Base-by-base conservation (phyloP, 2,797 vertebrate species). In the Microhierax caerulescens region DNA sequence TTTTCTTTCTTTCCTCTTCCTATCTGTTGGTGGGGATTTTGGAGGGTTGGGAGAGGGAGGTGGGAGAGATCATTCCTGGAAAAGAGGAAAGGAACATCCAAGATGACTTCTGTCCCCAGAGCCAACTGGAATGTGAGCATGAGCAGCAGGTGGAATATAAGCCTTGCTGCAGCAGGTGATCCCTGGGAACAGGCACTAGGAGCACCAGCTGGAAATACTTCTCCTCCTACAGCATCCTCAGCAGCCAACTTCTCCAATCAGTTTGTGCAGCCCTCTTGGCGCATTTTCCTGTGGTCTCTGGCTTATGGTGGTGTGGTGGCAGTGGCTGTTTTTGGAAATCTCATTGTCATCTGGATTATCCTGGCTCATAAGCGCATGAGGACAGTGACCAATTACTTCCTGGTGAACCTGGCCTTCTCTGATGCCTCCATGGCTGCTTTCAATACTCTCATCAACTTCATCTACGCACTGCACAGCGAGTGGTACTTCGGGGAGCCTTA, bases 401-500 rank as follows among this genome's bases (percentile, higher is more conserved):
- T 99, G 89, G 98, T 99, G 74, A 99, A 99, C 96, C 89, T 99
- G 96, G 99, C 99, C 51, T 99, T 99, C 96, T 99, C 99, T 0
- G 99, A 99, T 45, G 99, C 98, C 9, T 98, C 99, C 10, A 99
- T 99, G 99, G 99, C 99, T 8, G 99, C 99, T 15, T 99, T 99
- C 97, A 99, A 99, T 97, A 99, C 99, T 11, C 97, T 99, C 56
- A 98, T 99, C 97, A 99, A 99, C 97, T 99, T 99, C 97, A 98
- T 99, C 88, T 99, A 99, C 18, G 99, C 99, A 0, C 97, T 99
- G 23, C 99, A 99, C 86, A 98, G 98, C 2, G 98, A 99, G 85
- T 99, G 99, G 99, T 99, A 99, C 98, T 99, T 99, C 68, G 99
- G 99, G 25, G 98, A 99, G 43, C 98, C 97, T 59, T 99, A 99